Base-by-base conservation (phyloP, 2,888 invertebrate genomes). In the Acheta domesticus region DNA sequence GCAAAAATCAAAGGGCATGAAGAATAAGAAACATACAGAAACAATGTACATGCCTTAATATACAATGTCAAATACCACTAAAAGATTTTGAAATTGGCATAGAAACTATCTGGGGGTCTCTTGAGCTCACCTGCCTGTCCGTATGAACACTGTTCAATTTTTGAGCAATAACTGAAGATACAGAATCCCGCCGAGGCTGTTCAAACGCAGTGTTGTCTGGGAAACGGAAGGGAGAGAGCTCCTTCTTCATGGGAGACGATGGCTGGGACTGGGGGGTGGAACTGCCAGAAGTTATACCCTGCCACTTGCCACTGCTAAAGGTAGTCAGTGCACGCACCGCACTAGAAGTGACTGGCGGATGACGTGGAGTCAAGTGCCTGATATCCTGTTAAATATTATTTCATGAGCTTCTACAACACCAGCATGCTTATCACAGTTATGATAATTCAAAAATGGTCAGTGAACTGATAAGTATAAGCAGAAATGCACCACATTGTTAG, bases 231-330 rank as follows among this genome's bases (percentile, higher is more conserved):
- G 91, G 89, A 79, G 90, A 89, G 79, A 88, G 86, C 84, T 92
- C 91, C 86, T 91, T 90, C 84, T 90, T 89, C 87, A 92, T 89
- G 74, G 93, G 92, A 75, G 94, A 92, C 76, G 93, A 91, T 75
- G 93, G 92, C 84, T 93, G 91, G 79, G 91, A 89, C 84, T 88
- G 88, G 78, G 90, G 89, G 49, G 88, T 87, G 2, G 85, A 84
- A 78, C 83, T 84, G 50, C 85, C 82, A 5, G 86, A 86, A 74
- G 85, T 84, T 74, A 85, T 74, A 75, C 50, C 80, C 81, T 81
- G 79, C 82, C 85, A 78, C 84, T 81, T 23, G 81, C 86, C 87
- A 84, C 86, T 86, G 73, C 87, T 86, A 82, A 89, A 86, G 78
- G 85, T 87, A 79, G 87, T 89, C 81, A 93, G 89, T 77, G 92